phyloP scores from a whole-genome alignment of 1,140 invertebrate genomes.

The Caenorhabditis inopinata region DNA sequence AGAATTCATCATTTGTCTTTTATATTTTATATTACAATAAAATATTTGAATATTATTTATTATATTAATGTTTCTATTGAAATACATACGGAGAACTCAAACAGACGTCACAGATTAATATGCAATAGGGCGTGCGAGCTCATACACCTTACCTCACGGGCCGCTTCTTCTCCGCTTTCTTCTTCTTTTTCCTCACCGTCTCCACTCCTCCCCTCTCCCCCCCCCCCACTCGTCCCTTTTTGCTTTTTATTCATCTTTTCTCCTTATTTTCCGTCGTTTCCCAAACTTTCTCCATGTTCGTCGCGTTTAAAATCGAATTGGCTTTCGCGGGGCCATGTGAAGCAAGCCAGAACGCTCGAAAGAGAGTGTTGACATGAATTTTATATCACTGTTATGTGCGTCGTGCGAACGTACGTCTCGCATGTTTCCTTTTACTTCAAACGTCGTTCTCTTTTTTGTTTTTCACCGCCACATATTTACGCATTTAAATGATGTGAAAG shows the following conservation, averaged over 20 bases:
- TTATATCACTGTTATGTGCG: slow-evolving; percentile 23
- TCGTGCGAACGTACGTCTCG: no score
- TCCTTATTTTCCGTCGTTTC: background rate
- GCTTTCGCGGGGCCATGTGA: background rate
- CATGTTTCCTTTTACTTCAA: background rate
- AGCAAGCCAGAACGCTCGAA: slow-evolving; percentile 1
- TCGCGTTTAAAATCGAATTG: slow-evolving; percentile 3
- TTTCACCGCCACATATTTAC: background rate
- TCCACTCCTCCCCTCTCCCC: background rate
- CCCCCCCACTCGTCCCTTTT: background rate
- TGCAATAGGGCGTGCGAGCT: background rate
- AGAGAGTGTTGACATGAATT: slow-evolving; percentile 13
- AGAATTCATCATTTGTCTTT: no score
- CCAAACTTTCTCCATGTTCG: slow-evolving; percentile 8
- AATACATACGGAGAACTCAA: no score
- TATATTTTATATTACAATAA: no score
- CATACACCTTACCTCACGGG: background rate
- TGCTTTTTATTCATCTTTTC: background rate
- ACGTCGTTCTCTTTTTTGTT: background rate
- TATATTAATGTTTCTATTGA: no score
- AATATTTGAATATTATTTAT: no score
- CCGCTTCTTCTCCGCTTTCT: no score
- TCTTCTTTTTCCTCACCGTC: background rate
- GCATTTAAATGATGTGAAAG: no score
- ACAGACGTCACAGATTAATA: no score